Base-by-base conservation (phyloP, 2,888 invertebrate species). In the Anthophora plumipes region DNA sequence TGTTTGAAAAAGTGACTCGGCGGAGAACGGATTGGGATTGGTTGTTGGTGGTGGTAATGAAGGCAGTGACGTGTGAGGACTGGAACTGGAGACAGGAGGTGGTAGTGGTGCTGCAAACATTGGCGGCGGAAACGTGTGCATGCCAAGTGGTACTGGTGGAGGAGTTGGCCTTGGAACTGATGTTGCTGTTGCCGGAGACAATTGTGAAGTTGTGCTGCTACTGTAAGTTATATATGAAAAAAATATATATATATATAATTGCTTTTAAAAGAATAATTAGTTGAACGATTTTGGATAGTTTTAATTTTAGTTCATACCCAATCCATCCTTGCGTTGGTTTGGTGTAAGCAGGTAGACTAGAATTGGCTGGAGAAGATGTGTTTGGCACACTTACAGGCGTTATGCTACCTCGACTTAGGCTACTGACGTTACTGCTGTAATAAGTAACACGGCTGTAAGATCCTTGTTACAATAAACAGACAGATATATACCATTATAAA, bases 1-100 rank as follows among this genome's bases (percentile, higher is more conserved):
- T 88, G 97, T 95, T 94, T 97, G 97, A 93, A 97, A 97, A 84
- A 98, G 95, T 90, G 97, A 97, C 93, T 98, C 97, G 9, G 97
- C 97, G 14, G 97, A 97, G 94, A 97, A 97, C 0, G 97, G 97
- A 94, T 97, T 97, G 11, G 97, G 97, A 91, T 97, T 96, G 54
- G 94, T 93, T 48, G 94, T 94, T 64, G 94, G 94, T 41, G 93
- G 93, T 61, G 94, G 91, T 87, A 91, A 91, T 71, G 90, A 91
- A 68, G 92, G 90, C 88, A 92, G 88, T 85, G 93, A 92, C 37
- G 93, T 91, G 79, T 93, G 93, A 39, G 93, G 92, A 89, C 93
- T 93, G 71, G 93, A 89, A 78, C 92, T 93, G 85, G 94, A 91
- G 46, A 93, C 94, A 39, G 93, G 92, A 22, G 94, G 94, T 78